Conservation (phyloP, 1,140 invertebrate genomes). For the Argopecten irradians region DNA sequence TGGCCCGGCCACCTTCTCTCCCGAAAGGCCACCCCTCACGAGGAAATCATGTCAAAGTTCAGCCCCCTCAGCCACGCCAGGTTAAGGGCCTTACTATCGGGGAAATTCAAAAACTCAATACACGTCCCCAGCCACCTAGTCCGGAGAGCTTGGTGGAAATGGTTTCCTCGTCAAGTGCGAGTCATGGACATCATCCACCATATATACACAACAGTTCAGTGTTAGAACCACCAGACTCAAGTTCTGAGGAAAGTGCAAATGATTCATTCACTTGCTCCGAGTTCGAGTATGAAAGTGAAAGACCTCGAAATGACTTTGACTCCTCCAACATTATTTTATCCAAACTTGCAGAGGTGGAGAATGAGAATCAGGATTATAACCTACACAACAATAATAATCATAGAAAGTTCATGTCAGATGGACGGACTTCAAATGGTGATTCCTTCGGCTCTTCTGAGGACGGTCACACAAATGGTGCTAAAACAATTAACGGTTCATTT, state of each 20-base stretch:
- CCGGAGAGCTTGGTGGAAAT: slow-evolving; percentile 94
- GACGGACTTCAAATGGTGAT: slow-evolving; percentile 94
- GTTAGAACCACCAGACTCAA: slow-evolving; percentile 81
- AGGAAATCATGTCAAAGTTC: slow-evolving; percentile 34
- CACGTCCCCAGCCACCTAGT: slow-evolving; percentile 86
- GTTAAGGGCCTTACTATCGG: slow-evolving; percentile 90
- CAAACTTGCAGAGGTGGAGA: slow-evolving; percentile 82
- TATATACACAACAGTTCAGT: slow-evolving; percentile 82
- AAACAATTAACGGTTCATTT: slow-evolving; percentile 85
- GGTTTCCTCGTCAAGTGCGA: slow-evolving; percentile 89
- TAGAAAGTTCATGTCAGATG: slow-evolving; percentile 82
- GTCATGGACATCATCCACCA: slow-evolving; percentile 63
- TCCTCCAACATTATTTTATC: slow-evolving; percentile 82
- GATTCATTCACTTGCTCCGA: slow-evolving; percentile 99
- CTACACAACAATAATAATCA: slow-evolving; percentile 52
- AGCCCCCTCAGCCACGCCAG: slow-evolving; percentile 41
- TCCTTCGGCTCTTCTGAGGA: slow-evolving; percentile 95
- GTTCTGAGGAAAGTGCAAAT: slow-evolving; percentile 95
- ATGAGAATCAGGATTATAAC: slow-evolving; percentile 77
- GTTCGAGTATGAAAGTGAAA: slow-evolving; percentile 94
- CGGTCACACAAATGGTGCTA: slow-evolving; percentile 77
- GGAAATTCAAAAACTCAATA: slow-evolving; percentile 93
- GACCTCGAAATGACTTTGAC: slow-evolving; percentile 80
- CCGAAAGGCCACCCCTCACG: slow-evolving; percentile 55
- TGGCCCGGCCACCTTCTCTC: slow-evolving; percentile 34